Evolutionary conservation across 64 coral and sea anemone genomes (phyloP).

Genomic region (Cladopsammia gracilis): DNA sequence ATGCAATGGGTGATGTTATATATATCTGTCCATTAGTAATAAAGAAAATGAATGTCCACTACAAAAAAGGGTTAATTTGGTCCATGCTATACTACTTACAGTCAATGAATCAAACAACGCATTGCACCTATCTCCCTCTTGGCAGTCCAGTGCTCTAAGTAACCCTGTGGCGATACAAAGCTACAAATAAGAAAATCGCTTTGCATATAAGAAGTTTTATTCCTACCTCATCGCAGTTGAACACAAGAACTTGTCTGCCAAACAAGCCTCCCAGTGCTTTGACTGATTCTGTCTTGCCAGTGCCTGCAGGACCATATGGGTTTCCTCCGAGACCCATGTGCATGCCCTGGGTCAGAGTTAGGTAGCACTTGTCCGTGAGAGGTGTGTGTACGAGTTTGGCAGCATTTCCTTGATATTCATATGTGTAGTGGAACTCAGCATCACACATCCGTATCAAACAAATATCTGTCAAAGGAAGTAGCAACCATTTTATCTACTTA

Average conservation of each 20-base stretch:
- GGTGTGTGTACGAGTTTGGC: conserved; percentile 98
- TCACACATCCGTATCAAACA: conserved; percentile 98
- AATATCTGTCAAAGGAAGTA: conserved; percentile 49
- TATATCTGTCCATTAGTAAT: too few relatives aligned
- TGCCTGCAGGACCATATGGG: conserved; percentile 98
- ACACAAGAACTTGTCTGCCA: conserved; percentile 96
- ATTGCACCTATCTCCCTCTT: too few relatives aligned
- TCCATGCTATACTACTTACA: too few relatives aligned
- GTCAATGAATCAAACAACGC: too few relatives aligned
- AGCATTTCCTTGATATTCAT: conserved; percentile 98
- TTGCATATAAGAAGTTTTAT: too few relatives aligned
- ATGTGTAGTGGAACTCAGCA: conserved; percentile 95
- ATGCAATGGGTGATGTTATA: too few relatives aligned
- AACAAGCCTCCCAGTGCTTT: conserved; percentile 98
- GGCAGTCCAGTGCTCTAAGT: too few relatives aligned
- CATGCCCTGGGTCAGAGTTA: conserved; percentile 98
- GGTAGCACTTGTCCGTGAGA: conserved; percentile 98
- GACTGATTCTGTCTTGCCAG: conserved; percentile 98
- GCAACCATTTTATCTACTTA: background rate
- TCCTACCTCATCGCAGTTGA: conserved; percentile 97
- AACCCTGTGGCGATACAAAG: too few relatives aligned
- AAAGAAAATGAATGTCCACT: too few relatives aligned
- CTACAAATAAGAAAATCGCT: too few relatives aligned
- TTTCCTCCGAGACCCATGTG: conserved; percentile 98
- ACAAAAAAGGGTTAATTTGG: too few relatives aligned